These are phyloP conservation scores for Petrocephalus microphthalmus DNA, from an alignment of 2,113 vertebrate species.

Conservation along the genomic window DNA sequence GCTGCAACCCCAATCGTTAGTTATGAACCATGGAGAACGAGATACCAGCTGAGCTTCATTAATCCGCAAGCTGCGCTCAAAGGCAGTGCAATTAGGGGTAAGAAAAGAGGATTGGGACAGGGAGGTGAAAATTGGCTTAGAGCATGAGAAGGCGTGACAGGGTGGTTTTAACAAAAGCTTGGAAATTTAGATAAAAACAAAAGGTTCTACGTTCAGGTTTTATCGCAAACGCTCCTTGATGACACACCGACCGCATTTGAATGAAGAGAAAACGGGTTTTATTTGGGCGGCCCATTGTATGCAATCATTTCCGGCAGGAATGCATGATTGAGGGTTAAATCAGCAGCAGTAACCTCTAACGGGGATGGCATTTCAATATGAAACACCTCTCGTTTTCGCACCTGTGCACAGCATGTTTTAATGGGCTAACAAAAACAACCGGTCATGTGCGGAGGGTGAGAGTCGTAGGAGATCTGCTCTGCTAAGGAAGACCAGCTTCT, in stretches of 20 bases:
- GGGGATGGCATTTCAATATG: background rate
- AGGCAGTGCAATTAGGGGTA: slow-evolving; percentile 2
- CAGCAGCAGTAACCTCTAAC: background rate
- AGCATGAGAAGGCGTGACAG: background rate
- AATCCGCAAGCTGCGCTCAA: background rate
- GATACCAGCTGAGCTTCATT: slow-evolving; percentile 2
- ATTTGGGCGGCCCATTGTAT: background rate
- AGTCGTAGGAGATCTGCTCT: background rate
- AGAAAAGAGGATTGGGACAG: background rate
- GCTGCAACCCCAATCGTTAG: background rate
- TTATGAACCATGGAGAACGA: background rate
- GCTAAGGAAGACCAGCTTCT: background rate
- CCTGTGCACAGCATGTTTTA: background rate
- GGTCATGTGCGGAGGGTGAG: background rate
- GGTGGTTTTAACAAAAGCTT: background rate
- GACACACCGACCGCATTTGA: background rate
- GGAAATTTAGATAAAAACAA: background rate
- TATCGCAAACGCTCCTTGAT: background rate
- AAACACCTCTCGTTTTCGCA: background rate
- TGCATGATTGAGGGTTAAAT: background rate
- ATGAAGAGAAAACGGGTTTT: background rate
- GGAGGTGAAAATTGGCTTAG: background rate
- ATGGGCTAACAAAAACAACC: background rate
- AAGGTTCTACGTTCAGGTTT: background rate
- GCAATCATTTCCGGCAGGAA: background rate